Evolutionary conservation across 2,888 invertebrate species (phyloP).

Genomic region (Apotomis capreana): DNA sequence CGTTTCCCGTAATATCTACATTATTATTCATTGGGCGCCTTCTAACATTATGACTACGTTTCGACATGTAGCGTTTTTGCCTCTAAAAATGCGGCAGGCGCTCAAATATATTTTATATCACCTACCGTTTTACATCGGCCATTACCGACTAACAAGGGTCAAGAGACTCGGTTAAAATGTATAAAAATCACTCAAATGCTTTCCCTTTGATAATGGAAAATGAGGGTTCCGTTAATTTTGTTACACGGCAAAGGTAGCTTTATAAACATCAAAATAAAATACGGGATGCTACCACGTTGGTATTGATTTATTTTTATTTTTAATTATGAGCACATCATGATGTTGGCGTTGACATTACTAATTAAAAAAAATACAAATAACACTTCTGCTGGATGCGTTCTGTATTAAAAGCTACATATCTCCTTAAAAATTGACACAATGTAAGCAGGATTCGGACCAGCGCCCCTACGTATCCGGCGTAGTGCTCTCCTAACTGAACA

Average conservation of each 20-base stretch:
- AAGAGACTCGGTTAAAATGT: conserved; percentile 31
- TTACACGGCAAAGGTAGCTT: not conserved
- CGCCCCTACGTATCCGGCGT: too few relatives aligned
- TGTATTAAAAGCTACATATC: too few relatives aligned
- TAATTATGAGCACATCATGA: too few relatives aligned
- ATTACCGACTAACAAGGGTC: conserved; percentile 40
- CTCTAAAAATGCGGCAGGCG: conserved; percentile 32
- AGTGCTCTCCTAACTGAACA: too few relatives aligned
- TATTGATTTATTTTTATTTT: too few relatives aligned
- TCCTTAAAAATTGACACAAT: too few relatives aligned
- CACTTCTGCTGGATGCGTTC: too few relatives aligned
- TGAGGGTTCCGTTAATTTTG: conserved; percentile 36
- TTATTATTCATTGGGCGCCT: conserved; percentile 26
- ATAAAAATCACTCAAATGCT: conserved; percentile 37
- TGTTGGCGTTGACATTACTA: too few relatives aligned
- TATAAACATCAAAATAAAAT: too few relatives aligned
- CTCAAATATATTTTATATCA: conserved; percentile 36
- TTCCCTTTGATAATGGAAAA: conserved; percentile 49
- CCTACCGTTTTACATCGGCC: conserved; percentile 32
- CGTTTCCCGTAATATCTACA: conserved; percentile 14
- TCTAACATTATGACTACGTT: conserved; percentile 9
- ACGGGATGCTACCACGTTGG: too few relatives aligned
- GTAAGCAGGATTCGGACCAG: too few relatives aligned
- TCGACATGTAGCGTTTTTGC: conserved; percentile 25
- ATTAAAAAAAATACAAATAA: too few relatives aligned